Base-by-base conservation (phyloP, 2,113 vertebrate species). In the Gopherus flavomarginatus region DNA sequence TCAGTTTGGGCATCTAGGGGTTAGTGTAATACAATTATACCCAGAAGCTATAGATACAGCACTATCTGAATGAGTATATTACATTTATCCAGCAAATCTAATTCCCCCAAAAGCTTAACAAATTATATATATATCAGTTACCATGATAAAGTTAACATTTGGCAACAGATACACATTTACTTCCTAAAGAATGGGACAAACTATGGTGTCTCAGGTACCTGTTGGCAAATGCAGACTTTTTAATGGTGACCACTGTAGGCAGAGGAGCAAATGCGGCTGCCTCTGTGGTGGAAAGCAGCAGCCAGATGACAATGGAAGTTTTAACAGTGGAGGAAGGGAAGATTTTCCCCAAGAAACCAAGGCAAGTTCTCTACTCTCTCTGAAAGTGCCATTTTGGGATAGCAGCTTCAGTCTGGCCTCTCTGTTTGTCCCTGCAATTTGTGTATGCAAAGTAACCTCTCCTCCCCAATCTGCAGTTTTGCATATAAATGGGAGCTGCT, bases 341-440 rank as follows among this genome's bases (percentile, higher is more conserved):
- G 62, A 14, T 69, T 69, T 69, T n/a, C 17, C 31, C 72, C 72
- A 3, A 87, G 91, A 90, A 81, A 86, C 91, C 82, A 8, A 13
- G 49, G 81, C 1, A 2, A 86, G 62, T 52, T 89, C n/a, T 72
- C 56, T 82, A 88, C 90, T 94, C 86, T 86, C 94, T 90, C 35
- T 50, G 92, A 84, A 96, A 95, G 91, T 93, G 88, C 22, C 78
- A 88, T 7, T 0, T 2, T 14, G 90, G 56, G 90, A 93, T 94
- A 75, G 80, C 83, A 86, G 89, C 85, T 94, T 87, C 0, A 8
- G 57, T 84, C 81, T 90, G 86, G 75, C 21, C 88, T 52, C 24
- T 83, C 44, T 77, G 56, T 62, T 53, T 81, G 27, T 26, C 49
- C 22, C 0, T 8, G 8, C 52, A 83, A 27, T 81, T 79, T 91